Evolutionary conservation across 1,140 invertebrate species (phyloP).

Genomic region (Cheumatopsyche charites): DNA sequence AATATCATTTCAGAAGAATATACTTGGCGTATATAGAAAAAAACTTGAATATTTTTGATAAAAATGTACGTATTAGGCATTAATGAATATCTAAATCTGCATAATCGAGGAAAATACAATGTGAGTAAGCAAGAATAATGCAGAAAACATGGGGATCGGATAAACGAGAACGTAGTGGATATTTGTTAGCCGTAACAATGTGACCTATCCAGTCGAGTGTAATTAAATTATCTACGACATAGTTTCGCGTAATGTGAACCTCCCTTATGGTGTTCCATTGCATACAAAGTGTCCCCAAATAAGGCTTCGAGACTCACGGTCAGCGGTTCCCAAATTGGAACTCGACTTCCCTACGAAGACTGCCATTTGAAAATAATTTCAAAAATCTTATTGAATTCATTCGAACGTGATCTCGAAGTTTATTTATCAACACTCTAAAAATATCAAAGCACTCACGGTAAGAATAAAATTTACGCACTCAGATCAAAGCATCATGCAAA

Average conservation of each 20-base stretch:
- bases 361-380: background rate
- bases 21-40: too few relatives aligned
- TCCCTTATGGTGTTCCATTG: constrained; percentile 25
- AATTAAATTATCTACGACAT: constrained; percentile 27
- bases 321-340: constrained; percentile 21
- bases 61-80: background rate
- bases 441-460: too few relatives aligned
- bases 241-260: constrained; percentile 26
- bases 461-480: too few relatives aligned
- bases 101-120: background rate
- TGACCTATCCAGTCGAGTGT: constrained; percentile 22
- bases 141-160: background rate
- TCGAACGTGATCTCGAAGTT: too few relatives aligned
- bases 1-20: background rate
- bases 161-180: constrained; percentile 5
- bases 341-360: background rate
- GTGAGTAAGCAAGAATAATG: background rate
- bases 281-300: constrained; percentile 25
- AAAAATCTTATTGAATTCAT: too few relatives aligned
- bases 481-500: too few relatives aligned
- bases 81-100: background rate
- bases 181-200: constrained; percentile 16
- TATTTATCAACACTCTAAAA: too few relatives aligned
- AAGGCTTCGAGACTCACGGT: constrained; percentile 13
- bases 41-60: background rate